Base-by-base conservation (phyloP, 2,797 vertebrate species). In the Melanotaenia maccullochi region DNA sequence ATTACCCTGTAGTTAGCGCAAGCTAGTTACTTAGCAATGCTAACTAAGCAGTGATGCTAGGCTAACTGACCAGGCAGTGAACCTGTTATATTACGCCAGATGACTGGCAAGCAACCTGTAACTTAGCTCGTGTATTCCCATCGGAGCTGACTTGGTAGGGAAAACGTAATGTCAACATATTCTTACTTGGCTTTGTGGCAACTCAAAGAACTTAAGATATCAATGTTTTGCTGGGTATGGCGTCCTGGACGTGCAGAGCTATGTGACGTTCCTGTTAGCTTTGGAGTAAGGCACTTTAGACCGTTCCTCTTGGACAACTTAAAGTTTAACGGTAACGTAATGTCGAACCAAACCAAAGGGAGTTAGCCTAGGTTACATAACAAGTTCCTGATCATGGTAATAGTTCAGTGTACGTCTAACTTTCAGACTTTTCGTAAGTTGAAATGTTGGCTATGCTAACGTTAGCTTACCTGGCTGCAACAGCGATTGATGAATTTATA, bases 11-110 rank as follows among this genome's bases (percentile, higher is more conserved):
- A 42, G 79, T 82, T 89, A 89, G 86, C 87, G 24, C 38, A 58
- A 59, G 83, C 85, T 79, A 90, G 81, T 73, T 84, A 89, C 86
- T 84, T n/a, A 69, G 74, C 36, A 4, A 22, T 71, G 88, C 89
- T 89, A 90, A 87, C 77, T 83, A 71, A 77, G 74, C 81, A 44
- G 62, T 38, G 11, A 55, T 75, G 90, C 91, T 91, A 91, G 28
- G 87, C 74, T 92, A 91, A 71, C 84, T 76, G 82, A 83, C 58
- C 79, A 78, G 82, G 52, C 78, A 75, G 70, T 84, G 85, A 81
- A 84, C 82, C 84, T 83, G 79, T 82, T 90, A 74, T 85, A 77
- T 82, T 61, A 67, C 61, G 24, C 52, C 71, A 64, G 72, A 52
- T 66, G 73, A 79, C 63, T 56, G 78, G 36, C 65, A 51, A 64